Evolutionary conservation across 2,113 vertebrate genomes (phyloP).

Genomic region (Neodontobutis hainanensis): DNA sequence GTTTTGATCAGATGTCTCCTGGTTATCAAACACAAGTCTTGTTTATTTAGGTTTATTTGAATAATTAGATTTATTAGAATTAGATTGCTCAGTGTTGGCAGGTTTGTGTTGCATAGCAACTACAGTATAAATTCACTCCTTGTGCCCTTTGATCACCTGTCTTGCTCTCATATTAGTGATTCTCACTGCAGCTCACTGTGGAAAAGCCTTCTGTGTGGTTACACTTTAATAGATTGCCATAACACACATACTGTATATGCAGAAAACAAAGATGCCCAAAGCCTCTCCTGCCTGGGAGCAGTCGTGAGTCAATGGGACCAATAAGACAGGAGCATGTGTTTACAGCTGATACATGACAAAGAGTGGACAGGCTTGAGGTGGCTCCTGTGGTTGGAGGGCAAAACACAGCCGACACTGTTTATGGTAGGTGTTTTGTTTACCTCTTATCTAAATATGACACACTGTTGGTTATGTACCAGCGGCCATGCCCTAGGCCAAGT

Average conservation of each 20-base stretch:
- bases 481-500: slow-evolving; percentile 44
- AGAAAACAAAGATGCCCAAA: slow-evolving; percentile 31
- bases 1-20: not conserved
- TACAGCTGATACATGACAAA: slow-evolving; percentile 47
- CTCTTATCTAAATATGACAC: slow-evolving; percentile 60
- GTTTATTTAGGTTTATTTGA: slow-evolving; percentile 30
- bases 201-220: slow-evolving; percentile 34
- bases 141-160: slow-evolving; percentile 40
- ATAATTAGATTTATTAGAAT: slow-evolving; percentile 10
- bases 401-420: slow-evolving; percentile 59
- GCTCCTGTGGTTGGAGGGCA: slow-evolving; percentile 61
- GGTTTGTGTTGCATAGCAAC: slow-evolving; percentile 46
- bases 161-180: slow-evolving; percentile 28
- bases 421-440: slow-evolving; percentile 47
- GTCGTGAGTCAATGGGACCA: slow-evolving; percentile 47
- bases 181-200: slow-evolving; percentile 24
- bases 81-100: not conserved
- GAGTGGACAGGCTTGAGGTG: slow-evolving; percentile 44
- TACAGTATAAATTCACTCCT: slow-evolving; percentile 9
- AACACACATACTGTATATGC: slow-evolving; percentile 18
- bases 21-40: slow-evolving; percentile 14
- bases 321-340: slow-evolving; percentile 53
- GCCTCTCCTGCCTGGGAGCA: slow-evolving; percentile 33
- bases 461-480: slow-evolving; percentile 42
- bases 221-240: slow-evolving; percentile 19